Conservation (phyloP, 2,113 vertebrate genomes). For the Eptatretus burgeri region DNA sequence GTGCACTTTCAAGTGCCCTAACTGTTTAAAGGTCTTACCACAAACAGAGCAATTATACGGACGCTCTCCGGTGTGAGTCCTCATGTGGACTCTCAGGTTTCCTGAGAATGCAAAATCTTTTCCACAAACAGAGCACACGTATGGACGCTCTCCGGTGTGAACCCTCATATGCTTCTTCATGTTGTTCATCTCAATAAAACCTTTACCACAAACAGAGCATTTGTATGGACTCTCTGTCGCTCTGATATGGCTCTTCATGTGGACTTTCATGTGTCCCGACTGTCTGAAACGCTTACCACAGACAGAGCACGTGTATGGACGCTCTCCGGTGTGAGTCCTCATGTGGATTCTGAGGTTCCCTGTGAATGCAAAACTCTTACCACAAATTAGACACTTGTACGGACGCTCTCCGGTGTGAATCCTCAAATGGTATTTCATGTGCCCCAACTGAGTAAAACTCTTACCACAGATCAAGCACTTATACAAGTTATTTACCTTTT, state of each 20-base stretch:
- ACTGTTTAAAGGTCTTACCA: not conserved
- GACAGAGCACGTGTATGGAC: constrained; percentile 4
- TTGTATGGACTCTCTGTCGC: constrained; percentile 1
- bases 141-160: constrained; percentile 7
- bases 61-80: constrained; percentile 6
- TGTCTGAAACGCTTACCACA: not conserved
- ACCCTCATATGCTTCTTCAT: not conserved
- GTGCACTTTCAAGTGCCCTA: not conserved
- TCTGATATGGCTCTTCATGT: not conserved
- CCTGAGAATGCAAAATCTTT: not conserved
- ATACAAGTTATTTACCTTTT: not conserved
- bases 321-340: constrained; percentile 6
- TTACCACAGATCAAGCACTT: not conserved
- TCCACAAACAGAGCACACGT: constrained; percentile 3
- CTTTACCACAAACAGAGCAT: constrained; percentile 4
- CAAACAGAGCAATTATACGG: constrained; percentile 6
- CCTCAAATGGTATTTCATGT: not conserved
- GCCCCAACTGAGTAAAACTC: not conserved
- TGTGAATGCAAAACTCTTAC: not conserved
- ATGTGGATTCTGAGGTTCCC: not conserved
- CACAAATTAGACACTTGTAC: not conserved
- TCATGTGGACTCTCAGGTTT: not conserved
- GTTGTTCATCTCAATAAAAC: not conserved
- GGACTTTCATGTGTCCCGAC: not conserved
- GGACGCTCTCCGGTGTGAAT: constrained; percentile 4